phyloP scores from a whole-genome alignment of 2,797 vertebrate genomes.

The Mastacembelus armatus region DNA sequence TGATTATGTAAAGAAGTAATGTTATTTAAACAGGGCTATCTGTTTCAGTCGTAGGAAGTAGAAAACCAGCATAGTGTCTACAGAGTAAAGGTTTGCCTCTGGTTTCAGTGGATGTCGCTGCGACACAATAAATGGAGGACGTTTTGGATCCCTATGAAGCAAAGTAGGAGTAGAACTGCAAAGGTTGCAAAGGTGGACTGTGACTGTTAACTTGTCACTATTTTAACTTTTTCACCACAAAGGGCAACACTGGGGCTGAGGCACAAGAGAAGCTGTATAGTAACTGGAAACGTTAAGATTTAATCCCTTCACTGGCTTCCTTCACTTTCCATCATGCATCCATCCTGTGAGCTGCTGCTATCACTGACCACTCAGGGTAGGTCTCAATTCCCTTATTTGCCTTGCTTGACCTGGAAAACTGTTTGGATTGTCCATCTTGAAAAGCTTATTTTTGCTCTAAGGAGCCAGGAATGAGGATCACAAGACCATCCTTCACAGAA shows the following conservation, averaged over 20 bases:
- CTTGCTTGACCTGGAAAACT: neutral
- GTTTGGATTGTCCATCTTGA: too few species aligned
- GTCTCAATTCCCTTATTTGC: neutral
- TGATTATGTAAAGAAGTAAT: conserved; percentile 1
- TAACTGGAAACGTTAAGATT: neutral
- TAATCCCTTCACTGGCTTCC: neutral
- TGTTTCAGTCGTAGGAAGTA: conserved; percentile 64
- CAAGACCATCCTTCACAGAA: too few species aligned
- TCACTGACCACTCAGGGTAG: neutral
- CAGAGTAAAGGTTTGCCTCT: conserved; percentile 48
- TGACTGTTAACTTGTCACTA: neutral
- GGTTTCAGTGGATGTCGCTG: conserved; percentile 42
- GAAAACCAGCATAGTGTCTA: conserved; percentile 63
- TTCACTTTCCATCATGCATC: neutral
- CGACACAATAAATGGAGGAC: conserved; percentile 18
- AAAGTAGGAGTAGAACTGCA: conserved; percentile 26
- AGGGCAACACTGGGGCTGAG: conserved; percentile 21
- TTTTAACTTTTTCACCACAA: conserved; percentile 1
- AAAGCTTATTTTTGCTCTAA: too few species aligned
- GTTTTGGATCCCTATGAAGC: conserved; percentile 43
- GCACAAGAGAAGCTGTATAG: conserved; percentile 42
- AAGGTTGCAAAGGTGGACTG: conserved; percentile 4
- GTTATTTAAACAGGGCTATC: conserved; percentile 57
- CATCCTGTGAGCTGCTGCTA: neutral
- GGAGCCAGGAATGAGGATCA: too few species aligned